Percentiles rank a stretch among this genome's conserved stretches.
phyloP scores from a whole-genome alignment of 2,888 invertebrate genomes.

The Tachina grossa region DNA sequence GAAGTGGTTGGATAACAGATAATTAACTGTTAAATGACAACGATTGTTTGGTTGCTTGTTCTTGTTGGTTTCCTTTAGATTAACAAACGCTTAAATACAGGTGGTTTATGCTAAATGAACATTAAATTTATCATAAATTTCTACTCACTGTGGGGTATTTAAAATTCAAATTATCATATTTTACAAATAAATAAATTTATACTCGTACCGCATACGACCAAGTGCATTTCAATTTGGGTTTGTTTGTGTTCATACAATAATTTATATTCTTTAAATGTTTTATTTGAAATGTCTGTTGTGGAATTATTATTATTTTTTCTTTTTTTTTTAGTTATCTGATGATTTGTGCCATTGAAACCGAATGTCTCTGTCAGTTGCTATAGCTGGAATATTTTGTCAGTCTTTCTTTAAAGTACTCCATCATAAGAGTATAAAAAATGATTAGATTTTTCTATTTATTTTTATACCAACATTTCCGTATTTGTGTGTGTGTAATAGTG shows the following conservation, averaged over 20 bases:
- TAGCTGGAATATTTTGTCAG: slow-evolving; percentile 23
- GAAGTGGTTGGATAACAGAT: slow-evolving; percentile 48
- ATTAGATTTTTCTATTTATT: slow-evolving; percentile 26
- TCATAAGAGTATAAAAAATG: background rate
- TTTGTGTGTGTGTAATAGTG: background rate
- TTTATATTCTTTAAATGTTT: slow-evolving; percentile 38
- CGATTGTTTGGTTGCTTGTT: slow-evolving; percentile 45
- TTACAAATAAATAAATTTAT: slow-evolving; percentile 13
- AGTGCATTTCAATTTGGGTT: slow-evolving; percentile 39
- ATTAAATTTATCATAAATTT: slow-evolving; percentile 43
- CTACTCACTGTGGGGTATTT: slow-evolving; percentile 13
- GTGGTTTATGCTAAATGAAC: slow-evolving; percentile 35
- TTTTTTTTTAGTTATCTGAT: slow-evolving; percentile 1
- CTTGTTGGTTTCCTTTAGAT: slow-evolving; percentile 27
- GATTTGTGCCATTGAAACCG: slow-evolving; percentile 18
- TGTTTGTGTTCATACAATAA: slow-evolving; percentile 32
- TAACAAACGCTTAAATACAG: slow-evolving; percentile 29
- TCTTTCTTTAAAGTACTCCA: background rate
- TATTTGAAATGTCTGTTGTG: slow-evolving; percentile 36
- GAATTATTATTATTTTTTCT: background rate
- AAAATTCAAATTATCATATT: slow-evolving; percentile 43
- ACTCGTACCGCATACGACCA: background rate
- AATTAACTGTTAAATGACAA: slow-evolving; percentile 70
- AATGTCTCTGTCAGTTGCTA: slow-evolving; percentile 52
- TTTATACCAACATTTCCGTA: background rate